Conservation (phyloP, 30 jellyfish, hydroid and myxozoan genomes). For the Turritopsis rubra region DNA sequence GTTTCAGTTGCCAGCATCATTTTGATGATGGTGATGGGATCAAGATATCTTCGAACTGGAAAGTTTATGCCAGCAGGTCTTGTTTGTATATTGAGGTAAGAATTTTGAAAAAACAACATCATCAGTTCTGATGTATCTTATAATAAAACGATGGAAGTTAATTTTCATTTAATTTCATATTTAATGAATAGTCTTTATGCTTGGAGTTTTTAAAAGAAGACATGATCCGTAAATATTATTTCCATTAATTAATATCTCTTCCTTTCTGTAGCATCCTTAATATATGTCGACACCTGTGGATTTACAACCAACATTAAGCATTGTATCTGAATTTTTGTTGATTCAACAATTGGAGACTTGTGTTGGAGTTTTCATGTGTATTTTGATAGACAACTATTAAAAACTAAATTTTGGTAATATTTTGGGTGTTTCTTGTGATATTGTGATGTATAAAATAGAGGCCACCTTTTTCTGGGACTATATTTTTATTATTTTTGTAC, state of each 20-base stretch:
- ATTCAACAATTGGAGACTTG: not conserved
- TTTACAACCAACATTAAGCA: not conserved
- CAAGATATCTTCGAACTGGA: conserved; percentile 62
- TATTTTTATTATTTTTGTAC: no score
- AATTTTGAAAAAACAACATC: no score
- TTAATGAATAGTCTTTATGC: not conserved
- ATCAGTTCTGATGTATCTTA: no score
- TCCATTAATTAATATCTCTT: not conserved
- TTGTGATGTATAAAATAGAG: no score
- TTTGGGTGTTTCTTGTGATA: not conserved
- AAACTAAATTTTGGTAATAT: not conserved
- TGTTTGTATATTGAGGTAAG: conserved; percentile 71
- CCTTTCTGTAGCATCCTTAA: conserved; percentile 9
- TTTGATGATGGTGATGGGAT: conserved; percentile 71
- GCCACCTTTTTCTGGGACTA: no score
- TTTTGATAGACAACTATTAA: not conserved
- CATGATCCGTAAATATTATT: no score
- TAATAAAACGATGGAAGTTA: no score
- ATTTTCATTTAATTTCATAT: not conserved
- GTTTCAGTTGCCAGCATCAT: conserved; percentile 64
- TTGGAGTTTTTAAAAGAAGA: no score
- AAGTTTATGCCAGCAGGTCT: conserved; percentile 96
- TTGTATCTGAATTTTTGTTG: not conserved
- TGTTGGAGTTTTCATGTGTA: not conserved
- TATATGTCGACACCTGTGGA: conserved; percentile 18